Evolutionary conservation across 2,888 invertebrate genomes (phyloP), one percentile per base, ranked within the genome.

Genomic region (Drosophila seclusa): DNA sequence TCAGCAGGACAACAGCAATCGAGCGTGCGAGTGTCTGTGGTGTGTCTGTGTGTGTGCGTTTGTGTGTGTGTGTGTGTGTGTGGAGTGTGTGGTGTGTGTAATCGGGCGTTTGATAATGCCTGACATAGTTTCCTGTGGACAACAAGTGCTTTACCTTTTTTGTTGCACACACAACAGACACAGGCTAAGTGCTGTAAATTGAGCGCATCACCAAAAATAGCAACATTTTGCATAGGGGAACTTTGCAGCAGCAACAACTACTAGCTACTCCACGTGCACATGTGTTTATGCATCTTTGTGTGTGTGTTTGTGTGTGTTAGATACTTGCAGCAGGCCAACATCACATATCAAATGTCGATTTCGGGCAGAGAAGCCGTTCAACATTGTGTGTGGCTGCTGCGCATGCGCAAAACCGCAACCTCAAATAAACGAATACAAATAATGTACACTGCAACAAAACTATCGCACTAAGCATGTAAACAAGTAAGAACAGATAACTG

Each of bases 121-220:
- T 82, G 83, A 83, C 83, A 84, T 78, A 84, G 83, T 84, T 86
- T 83, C 74, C 83, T 83, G 81, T 77, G 57, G 58, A 58, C 50
- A 59, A 40, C 64, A 54, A 50, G 59, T 78, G 63, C 77, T 73
- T 54, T 52, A 63, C 42, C n/a, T 36, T 59, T 31, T 34, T 27
- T 18, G 32, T 32, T 32, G 32, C 32, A 32, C 32, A 16, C 7
- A 36, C 36, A 36, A 36, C 16, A 32, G 32, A 32, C 32, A 4
- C 32, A 32, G 32, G 40, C 52, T 73, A 74, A 78, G 85, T 83
- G 85, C 81, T 81, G 83, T 79, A 84, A 83, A 81, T 84, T 84
- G 85, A 83, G 85, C 83, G 78, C 81, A 83, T 81, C 83, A 69
- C 76, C 73, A 75, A 78, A 75, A 80, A 73, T 75, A 76, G 69